Percentiles rank a stretch among this genome's conserved stretches.
Conservation (phyloP, 2,797 vertebrate genomes). For the Melanotaenia boesemani region DNA sequence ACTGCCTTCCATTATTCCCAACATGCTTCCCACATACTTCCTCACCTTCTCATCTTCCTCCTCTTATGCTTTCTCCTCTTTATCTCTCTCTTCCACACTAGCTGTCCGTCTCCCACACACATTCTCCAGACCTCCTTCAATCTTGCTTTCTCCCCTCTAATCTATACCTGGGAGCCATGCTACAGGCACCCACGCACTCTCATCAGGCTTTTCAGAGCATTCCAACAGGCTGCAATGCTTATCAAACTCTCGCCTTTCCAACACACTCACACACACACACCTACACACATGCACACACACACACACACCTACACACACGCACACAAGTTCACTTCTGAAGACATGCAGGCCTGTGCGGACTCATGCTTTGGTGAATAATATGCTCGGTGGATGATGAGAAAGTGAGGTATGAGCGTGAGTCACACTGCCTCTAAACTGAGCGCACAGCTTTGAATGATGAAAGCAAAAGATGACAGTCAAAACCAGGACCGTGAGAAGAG, state of each 20-base stretch:
- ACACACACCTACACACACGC: conserved; percentile 16
- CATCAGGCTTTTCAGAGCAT: conserved; percentile 69
- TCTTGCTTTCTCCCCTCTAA: conserved; percentile 56
- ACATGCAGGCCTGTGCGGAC: conserved; percentile 35
- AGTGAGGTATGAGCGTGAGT: conserved; percentile 27
- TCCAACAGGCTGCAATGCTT: conserved; percentile 64
- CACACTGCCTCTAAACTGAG: conserved; percentile 23
- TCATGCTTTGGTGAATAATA: conserved; percentile 42
- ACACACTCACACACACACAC: conserved; percentile 9
- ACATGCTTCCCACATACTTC: conserved; percentile 55
- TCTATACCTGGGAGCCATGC: conserved; percentile 71
- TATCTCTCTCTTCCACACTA: conserved; percentile 67
- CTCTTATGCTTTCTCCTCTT: conserved; percentile 46
- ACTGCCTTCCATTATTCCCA: conserved; percentile 12
- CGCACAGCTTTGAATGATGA: conserved; percentile 7
- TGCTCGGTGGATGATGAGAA: conserved; percentile 44
- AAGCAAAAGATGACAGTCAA: conserved; percentile 36
- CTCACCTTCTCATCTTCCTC: conserved; percentile 13
- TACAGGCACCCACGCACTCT: conserved; percentile 72
- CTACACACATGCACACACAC: background rate
- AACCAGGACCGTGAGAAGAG: conserved; percentile 28
- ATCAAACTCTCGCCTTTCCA: conserved; percentile 44
- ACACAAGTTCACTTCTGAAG: conserved; percentile 23
- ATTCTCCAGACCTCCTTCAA: conserved; percentile 56
- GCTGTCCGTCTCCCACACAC: conserved; percentile 59